Conservation (phyloP, 2,888 invertebrate species). For the Lampropteryx suffumata region DNA sequence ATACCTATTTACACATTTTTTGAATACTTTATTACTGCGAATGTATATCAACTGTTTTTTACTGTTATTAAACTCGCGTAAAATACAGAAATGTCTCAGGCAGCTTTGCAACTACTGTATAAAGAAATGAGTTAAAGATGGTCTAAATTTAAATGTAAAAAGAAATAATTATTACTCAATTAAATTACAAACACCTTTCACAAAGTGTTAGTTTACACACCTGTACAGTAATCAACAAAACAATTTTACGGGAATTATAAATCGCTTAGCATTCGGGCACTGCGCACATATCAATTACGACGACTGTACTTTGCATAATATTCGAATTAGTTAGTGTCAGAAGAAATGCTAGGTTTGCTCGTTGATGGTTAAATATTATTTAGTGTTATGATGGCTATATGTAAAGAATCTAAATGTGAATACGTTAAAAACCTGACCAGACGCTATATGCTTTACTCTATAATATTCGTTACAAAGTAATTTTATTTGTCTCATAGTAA, state of each 20-base stretch:
- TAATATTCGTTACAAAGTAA: too few species aligned
- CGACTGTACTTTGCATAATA: constrained; percentile 41
- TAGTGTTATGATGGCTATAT: constrained; percentile 3
- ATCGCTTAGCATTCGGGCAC: constrained; percentile 34
- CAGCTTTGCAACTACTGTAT: background rate
- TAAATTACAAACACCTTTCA: constrained; percentile 22
- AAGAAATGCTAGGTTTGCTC: constrained; percentile 28
- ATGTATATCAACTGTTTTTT: too few species aligned
- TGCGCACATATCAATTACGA: constrained; percentile 42
- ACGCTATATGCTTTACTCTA: background rate
- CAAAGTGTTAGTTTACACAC: constrained; percentile 28
- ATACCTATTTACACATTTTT: too few species aligned
- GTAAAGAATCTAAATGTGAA: constrained; percentile 3
- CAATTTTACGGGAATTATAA: constrained; percentile 47
- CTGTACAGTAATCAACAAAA: constrained; percentile 29
- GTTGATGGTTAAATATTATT: constrained; percentile 23
- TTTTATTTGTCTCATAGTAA: too few species aligned
- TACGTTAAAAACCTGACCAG: constrained; percentile 1
- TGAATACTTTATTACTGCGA: too few species aligned
- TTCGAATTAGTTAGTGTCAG: constrained; percentile 38
- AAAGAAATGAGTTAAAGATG: background rate
- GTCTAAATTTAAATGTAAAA: background rate
- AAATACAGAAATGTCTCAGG: too few species aligned
- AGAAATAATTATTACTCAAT: background rate
- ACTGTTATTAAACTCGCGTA: too few species aligned